These are phyloP conservation scores for Nomada fabriciana DNA, from an alignment of 2,888 invertebrate species.

Conservation along the genomic window DNA sequence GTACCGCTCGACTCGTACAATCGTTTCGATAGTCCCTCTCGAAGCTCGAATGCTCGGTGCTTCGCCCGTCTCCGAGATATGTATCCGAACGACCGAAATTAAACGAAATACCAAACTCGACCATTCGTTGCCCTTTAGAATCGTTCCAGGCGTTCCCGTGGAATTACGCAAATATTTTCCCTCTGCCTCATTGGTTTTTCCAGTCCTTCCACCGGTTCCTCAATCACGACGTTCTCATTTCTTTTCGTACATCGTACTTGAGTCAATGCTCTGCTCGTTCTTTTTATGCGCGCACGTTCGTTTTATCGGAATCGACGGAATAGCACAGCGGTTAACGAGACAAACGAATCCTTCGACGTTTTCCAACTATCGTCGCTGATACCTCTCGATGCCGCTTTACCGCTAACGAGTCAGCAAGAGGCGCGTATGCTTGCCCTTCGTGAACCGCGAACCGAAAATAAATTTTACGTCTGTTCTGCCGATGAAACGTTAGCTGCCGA, in stretches of 20 bases:
- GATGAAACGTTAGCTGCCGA: not conserved
- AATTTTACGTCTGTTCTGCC: not conserved
- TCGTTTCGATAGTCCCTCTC: not conserved
- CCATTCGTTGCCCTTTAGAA: slow-evolving; percentile 30
- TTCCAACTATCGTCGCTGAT: not conserved
- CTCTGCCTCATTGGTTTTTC: slow-evolving; percentile 37
- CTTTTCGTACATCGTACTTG: slow-evolving; percentile 34
- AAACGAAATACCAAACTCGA: slow-evolving; percentile 32
- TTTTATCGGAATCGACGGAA: slow-evolving; percentile 1
- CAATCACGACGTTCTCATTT: slow-evolving; percentile 45
- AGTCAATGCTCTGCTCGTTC: slow-evolving; percentile 1
- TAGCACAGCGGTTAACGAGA: slow-evolving; percentile 29
- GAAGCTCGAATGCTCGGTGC: not conserved
- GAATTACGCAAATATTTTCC: slow-evolving; percentile 61
- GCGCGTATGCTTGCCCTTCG: not conserved
- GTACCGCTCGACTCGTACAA: not conserved
- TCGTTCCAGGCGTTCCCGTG: slow-evolving; percentile 13
- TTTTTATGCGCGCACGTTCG: slow-evolving; percentile 36
- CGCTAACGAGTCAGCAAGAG: not conserved
- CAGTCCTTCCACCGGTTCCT: not conserved
- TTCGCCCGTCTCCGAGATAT: slow-evolving; percentile 2
- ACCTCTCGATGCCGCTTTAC: not conserved
- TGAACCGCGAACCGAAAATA: not conserved
- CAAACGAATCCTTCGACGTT: not conserved
- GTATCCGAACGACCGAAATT: slow-evolving; percentile 33